Evolutionary conservation across 2,888 invertebrate species (phyloP).

Genomic region (Harmothoe impar): DNA sequence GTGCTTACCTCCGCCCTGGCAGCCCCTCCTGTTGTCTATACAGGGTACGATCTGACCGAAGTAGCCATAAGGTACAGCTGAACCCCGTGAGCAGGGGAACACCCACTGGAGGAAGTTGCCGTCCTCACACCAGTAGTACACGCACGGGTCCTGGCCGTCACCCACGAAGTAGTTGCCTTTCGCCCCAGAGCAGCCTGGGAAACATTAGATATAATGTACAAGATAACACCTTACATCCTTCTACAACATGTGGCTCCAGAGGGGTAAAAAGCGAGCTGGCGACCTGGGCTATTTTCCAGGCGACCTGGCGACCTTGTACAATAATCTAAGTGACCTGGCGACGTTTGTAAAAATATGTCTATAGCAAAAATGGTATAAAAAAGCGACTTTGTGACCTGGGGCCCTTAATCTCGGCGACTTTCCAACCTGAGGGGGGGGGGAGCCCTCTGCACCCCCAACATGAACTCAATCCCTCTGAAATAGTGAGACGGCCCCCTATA

Average conservation of each 20-base stretch:
- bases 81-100: slow-evolving; percentile 30
- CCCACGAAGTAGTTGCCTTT: slow-evolving; percentile 35
- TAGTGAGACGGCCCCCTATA: too few relatives aligned
- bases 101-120: slow-evolving; percentile 32
- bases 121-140: slow-evolving; percentile 59
- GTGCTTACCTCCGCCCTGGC: slow-evolving; percentile 23
- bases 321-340: too few relatives aligned
- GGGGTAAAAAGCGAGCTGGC: too few relatives aligned
- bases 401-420: too few relatives aligned
- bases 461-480: too few relatives aligned
- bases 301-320: too few relatives aligned
- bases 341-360: neutral
- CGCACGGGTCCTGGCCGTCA: slow-evolving; percentile 9
- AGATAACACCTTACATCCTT: neutral
- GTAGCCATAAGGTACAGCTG: slow-evolving; percentile 48
- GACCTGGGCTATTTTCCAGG: too few relatives aligned
- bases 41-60: slow-evolving; percentile 49
- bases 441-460: too few relatives aligned
- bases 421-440: too few relatives aligned
- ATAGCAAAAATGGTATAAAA: neutral
- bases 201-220: too few relatives aligned
- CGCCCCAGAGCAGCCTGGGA: neutral
- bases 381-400: too few relatives aligned
- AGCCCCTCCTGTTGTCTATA: slow-evolving; percentile 29
- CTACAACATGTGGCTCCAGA: neutral